Percentiles rank a stretch among this genome's conserved stretches.
Evolutionary conservation across 2,113 vertebrate genomes (phyloP).

Genomic region (Passer montanus): DNA sequence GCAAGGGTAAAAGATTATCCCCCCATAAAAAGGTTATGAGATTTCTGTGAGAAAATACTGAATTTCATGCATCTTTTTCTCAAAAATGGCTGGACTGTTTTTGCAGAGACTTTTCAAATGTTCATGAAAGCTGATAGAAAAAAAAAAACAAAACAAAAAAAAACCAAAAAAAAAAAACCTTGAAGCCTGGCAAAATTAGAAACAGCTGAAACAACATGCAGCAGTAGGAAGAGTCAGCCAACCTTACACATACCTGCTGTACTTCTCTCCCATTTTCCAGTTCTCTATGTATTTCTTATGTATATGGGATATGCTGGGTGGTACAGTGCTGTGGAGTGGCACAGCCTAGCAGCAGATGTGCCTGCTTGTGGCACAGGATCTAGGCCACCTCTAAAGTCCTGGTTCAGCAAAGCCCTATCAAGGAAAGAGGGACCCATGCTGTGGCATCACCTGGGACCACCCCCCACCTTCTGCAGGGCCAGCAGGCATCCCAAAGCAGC

Average conservation of each 20-base stretch:
- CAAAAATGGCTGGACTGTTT: not conserved
- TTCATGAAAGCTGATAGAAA: not conserved
- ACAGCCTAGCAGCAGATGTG: not conserved
- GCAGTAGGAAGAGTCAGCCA: not conserved
- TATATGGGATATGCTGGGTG: not conserved
- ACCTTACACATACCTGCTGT: not conserved
- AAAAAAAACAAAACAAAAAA: not conserved
- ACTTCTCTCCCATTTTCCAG: not conserved
- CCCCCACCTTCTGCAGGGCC: not conserved
- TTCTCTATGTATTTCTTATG: not conserved
- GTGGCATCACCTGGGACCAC: not conserved
- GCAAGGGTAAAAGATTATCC: not conserved
- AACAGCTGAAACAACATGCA: not conserved
- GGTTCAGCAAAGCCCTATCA: not conserved
- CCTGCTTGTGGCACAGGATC: not conserved
- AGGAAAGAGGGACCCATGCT: accelerated
- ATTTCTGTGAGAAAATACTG: not conserved
- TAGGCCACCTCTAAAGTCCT: not conserved
- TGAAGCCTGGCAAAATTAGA: not conserved
- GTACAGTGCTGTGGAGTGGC: not conserved
- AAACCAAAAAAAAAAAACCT: not conserved
- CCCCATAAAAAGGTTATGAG: not conserved
- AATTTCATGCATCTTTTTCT: not conserved
- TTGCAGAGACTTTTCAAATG: not conserved
- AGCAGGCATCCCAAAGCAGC: not conserved